phyloP scores from a whole-genome alignment of 2,888 invertebrate genomes.

The Diarsia brunnea region DNA sequence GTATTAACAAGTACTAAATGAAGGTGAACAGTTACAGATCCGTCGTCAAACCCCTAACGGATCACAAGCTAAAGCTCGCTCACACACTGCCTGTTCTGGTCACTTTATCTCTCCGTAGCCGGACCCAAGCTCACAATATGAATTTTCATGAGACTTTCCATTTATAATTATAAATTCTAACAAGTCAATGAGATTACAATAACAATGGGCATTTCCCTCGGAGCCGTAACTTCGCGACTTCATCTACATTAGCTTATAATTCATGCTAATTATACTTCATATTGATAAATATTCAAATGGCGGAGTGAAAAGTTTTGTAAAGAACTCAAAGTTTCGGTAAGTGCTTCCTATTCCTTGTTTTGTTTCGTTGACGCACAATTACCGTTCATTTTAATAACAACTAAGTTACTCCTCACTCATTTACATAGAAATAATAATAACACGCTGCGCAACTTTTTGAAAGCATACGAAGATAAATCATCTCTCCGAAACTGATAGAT shows the following conservation, averaged over 20 bases:
- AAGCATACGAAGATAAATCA: neutral
- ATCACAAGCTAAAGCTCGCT: neutral
- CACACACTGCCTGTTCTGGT: neutral
- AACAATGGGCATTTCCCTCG: slow-evolving; percentile 39
- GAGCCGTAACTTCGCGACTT: slow-evolving; percentile 40
- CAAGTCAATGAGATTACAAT: slow-evolving; percentile 51
- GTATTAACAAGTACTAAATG: neutral
- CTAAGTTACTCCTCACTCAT: neutral
- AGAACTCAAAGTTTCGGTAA: slow-evolving; percentile 29
- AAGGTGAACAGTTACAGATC: neutral
- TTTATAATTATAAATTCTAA: slow-evolving; percentile 42
- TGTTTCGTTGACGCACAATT: slow-evolving; percentile 26
- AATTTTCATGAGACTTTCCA: slow-evolving; percentile 40
- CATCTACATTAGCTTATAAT: slow-evolving; percentile 52
- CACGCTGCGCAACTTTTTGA: neutral
- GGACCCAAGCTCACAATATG: neutral
- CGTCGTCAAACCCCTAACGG: neutral
- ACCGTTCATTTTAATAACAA: slow-evolving; percentile 1
- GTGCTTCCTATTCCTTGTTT: slow-evolving; percentile 37
- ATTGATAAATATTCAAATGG: slow-evolving; percentile 57
- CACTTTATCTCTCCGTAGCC: neutral
- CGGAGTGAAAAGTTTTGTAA: slow-evolving; percentile 44
- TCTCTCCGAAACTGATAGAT: neutral
- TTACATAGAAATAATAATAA: neutral
- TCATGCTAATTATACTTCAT: slow-evolving; percentile 55